Evolutionary conservation across 2,888 invertebrate species (phyloP).

Genomic region (Leucania comma): DNA sequence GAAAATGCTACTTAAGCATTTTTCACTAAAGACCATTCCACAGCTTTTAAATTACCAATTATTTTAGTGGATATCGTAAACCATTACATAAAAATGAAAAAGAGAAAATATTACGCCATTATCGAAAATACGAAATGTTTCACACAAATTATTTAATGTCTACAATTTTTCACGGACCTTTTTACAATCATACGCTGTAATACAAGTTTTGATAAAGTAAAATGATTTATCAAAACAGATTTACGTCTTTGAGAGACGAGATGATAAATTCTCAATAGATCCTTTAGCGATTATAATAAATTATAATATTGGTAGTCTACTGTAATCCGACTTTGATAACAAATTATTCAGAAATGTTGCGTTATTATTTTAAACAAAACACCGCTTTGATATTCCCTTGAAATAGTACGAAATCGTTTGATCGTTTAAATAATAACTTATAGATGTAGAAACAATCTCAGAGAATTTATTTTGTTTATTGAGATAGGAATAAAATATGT

Average conservation of each 20-base stretch:
- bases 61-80: background rate
- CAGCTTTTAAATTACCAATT: constrained; percentile 12
- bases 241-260: constrained; percentile 27
- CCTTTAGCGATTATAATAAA: constrained; percentile 48
- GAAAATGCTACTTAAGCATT: background rate
- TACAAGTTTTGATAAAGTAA: constrained; percentile 44
- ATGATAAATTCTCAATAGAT: constrained; percentile 53
- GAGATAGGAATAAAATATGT: too few species aligned
- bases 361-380: constrained; percentile 20
- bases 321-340: constrained; percentile 35
- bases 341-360: constrained; percentile 27
- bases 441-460: background rate
- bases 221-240: constrained; percentile 56
- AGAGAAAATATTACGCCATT: constrained; percentile 20
- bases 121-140: constrained; percentile 15
- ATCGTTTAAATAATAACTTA: background rate
- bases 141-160: constrained; percentile 32
- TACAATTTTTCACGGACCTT: constrained; percentile 32
- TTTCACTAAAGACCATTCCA: background rate
- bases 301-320: constrained; percentile 46
- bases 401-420: background rate
- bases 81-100: constrained; percentile 3
- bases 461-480: too few species aligned
- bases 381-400: background rate
- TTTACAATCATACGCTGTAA: constrained; percentile 24